phyloP scores from a whole-genome alignment of 2,797 vertebrate species.

The Tarsius wallacei region DNA sequence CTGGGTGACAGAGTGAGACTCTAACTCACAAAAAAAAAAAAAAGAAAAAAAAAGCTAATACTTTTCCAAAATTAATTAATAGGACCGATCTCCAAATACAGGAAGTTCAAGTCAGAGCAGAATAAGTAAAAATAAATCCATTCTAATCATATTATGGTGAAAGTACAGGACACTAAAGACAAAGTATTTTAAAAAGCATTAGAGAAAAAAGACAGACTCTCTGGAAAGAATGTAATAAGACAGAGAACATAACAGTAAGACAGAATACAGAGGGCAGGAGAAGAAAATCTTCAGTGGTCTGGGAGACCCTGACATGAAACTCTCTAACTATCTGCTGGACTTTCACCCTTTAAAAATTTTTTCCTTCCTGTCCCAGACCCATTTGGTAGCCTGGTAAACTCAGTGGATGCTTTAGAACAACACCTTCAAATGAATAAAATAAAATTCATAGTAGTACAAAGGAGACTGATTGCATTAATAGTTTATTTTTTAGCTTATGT shows the following conservation, averaged over 20 bases:
- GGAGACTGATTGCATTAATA: background rate
- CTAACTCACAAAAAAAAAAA: too few species aligned
- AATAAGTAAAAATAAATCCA: background rate
- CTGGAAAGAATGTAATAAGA: background rate
- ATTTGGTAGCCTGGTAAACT: background rate
- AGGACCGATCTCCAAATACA: background rate
- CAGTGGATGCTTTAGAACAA: background rate
- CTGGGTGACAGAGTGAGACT: too few species aligned
- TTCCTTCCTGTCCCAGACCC: background rate
- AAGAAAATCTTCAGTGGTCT: background rate
- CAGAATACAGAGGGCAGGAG: background rate
- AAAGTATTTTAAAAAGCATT: background rate
- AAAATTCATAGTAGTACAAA: background rate
- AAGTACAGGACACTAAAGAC: background rate
- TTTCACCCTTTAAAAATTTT: background rate
- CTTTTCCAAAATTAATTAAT: background rate
- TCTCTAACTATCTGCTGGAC: background rate
- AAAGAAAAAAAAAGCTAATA: background rate
- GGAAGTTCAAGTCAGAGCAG: background rate
- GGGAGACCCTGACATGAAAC: background rate
- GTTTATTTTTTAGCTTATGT: background rate
- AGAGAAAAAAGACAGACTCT: background rate
- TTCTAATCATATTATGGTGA: background rate
- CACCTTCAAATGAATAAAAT: background rate
- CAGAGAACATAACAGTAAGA: too few species aligned